Conservation (phyloP, 1,140 invertebrate species). For the Cecropterus lyciades region DNA sequence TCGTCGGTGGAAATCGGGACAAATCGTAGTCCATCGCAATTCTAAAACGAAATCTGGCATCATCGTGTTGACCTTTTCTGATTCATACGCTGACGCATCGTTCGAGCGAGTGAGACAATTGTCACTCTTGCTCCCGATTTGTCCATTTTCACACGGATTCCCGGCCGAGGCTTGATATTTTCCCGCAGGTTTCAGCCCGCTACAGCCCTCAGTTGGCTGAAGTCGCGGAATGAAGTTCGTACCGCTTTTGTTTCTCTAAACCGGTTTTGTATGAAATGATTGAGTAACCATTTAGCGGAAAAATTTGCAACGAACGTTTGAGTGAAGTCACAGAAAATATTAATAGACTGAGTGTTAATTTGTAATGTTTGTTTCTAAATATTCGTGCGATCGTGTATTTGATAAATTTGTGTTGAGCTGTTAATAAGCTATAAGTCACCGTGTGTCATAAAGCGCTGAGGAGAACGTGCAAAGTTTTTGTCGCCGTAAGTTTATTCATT, state of each 20-base stretch:
- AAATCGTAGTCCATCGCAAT: slow-evolving; percentile 39
- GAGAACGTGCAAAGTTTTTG: slow-evolving; percentile 41
- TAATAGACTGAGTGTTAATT: slow-evolving; percentile 43
- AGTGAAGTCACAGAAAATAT: slow-evolving; percentile 48
- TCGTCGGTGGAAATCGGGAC: slow-evolving; percentile 43
- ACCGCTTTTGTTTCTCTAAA: slow-evolving; percentile 23
- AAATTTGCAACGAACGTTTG: slow-evolving; percentile 36
- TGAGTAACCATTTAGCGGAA: slow-evolving; percentile 61
- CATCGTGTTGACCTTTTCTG: slow-evolving; percentile 51
- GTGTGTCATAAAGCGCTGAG: slow-evolving; percentile 35
- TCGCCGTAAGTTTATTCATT: slow-evolving; percentile 64
- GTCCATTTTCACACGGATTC: slow-evolving; percentile 63
- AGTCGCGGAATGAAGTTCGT: slow-evolving; percentile 33
- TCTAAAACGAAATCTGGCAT: slow-evolving; percentile 18
- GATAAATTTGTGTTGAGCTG: slow-evolving; percentile 38
- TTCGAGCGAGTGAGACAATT: slow-evolving; percentile 51
- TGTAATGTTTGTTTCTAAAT: slow-evolving; percentile 41
- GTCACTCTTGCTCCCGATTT: slow-evolving; percentile 38
- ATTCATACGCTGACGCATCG: slow-evolving; percentile 53
- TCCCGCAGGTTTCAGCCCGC: slow-evolving; percentile 69
- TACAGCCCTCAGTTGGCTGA: slow-evolving; percentile 62
- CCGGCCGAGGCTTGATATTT: slow-evolving; percentile 75
- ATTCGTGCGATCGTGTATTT: slow-evolving; percentile 34
- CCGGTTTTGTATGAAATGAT: slow-evolving; percentile 57
- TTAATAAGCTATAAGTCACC: slow-evolving; percentile 35